These are phyloP conservation scores for Aphis gossypii DNA, from an alignment of 1,140 invertebrate genomes.

Conservation along the genomic window DNA sequence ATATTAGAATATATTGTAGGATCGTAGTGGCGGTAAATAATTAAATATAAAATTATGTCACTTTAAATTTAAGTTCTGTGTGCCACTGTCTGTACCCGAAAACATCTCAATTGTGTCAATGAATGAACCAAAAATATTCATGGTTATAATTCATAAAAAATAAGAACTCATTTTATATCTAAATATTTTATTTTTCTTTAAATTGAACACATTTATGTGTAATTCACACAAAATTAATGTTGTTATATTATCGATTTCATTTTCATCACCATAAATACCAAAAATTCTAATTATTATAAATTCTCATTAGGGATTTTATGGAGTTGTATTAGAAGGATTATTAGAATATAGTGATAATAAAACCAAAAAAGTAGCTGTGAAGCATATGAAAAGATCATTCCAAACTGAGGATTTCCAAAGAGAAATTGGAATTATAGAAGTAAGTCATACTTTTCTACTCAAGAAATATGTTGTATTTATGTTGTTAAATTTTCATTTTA, in stretches of 20 bases:
- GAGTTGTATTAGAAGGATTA: slow-evolving; percentile 74
- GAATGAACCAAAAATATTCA: neutral
- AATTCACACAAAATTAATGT: too few relatives aligned
- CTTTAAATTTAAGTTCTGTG: too few relatives aligned
- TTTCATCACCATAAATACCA: neutral
- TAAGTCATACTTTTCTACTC: slow-evolving; percentile 60
- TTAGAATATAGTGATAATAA: slow-evolving; percentile 67
- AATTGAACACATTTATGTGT: neutral
- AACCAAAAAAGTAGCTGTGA: slow-evolving; percentile 60
- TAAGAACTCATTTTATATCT: neutral
- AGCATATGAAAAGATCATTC: slow-evolving; percentile 61
- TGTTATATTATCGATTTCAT: neutral
- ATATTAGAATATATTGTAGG: too few relatives aligned
- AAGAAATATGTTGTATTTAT: slow-evolving; percentile 53
- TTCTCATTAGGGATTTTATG: slow-evolving; percentile 72
- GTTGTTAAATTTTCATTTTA: slow-evolving; percentile 64
- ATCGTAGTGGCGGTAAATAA: too few relatives aligned
- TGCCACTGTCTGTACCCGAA: too few relatives aligned
- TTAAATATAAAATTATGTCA: too few relatives aligned
- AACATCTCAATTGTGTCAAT: neutral
- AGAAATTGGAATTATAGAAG: slow-evolving; percentile 82
- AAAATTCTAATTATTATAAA: neutral
- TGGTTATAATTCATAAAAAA: neutral
- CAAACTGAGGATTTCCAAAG: slow-evolving; percentile 71
- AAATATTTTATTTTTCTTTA: neutral